Base-by-base conservation (phyloP, 1,140 invertebrate species). In the Micrasema longulum region DNA sequence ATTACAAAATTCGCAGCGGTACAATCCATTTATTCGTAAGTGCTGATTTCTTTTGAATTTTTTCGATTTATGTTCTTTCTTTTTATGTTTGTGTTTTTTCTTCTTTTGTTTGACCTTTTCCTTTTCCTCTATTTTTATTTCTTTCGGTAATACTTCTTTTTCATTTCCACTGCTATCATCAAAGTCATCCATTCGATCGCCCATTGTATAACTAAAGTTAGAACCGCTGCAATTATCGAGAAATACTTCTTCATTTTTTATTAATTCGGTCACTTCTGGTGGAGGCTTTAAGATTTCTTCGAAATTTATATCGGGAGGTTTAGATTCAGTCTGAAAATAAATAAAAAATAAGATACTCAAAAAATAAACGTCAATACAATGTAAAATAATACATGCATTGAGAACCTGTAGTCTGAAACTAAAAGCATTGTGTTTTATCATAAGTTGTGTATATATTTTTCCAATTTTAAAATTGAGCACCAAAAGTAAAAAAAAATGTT, bases 1-100 rank as follows among this genome's bases (percentile, higher is more conserved):
- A 14, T 57, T 36, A 35, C 53, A 57, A 36, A 57, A 57, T 36
- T 57, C 53, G n/a, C 53, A 57, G 31, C 5, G 26, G 18, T 57
- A 57, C 35, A 57, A 36, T 1, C 53, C 53, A 12, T 57, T 14
- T 26, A 57, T 18, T 9, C 53, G 9, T 14, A 36, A n/a, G 11
- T 36, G 11, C 16, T 57, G 53, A 20, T 57, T 57, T n/a, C 53
- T 10, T 38, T 57, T 57, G 35, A 36, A 57, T 18, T 57, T 57
- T 38, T 16, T 57, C 1, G 3, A 7, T n/a, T n/a, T 57, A 5
- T 36, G n/a, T 4, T 57, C 53, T 52, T 52, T 22, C 1, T 45
- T 45, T 45, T n/a, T 26, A 26, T 12, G 22, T 52, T 22, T 4
- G 20, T 11, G 20, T 23, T 52, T 52, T 52, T 52, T 52, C 10